These are phyloP conservation scores for Vesta saturnalis DNA, from an alignment of 2,888 invertebrate species.

Conservation along the genomic window DNA sequence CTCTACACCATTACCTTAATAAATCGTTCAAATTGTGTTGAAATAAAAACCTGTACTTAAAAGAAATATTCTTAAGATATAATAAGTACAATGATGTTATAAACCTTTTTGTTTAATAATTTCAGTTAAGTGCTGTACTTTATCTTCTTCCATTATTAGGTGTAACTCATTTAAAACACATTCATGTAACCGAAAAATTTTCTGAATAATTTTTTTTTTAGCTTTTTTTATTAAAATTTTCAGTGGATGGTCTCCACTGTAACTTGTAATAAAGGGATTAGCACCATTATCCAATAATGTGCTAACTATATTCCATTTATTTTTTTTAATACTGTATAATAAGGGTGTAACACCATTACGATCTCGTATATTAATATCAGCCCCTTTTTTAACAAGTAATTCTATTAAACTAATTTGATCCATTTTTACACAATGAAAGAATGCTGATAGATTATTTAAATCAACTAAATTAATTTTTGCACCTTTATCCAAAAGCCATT, in stretches of 20 bases:
- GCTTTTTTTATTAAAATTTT: constrained; percentile 18
- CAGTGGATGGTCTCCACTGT: constrained; percentile 12
- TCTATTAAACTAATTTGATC: constrained; percentile 13
- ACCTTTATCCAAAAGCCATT: constrained; percentile 15
- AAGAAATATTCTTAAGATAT: too few species aligned
- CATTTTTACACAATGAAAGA: constrained; percentile 23
- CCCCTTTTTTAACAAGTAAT: constrained; percentile 15
- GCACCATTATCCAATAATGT: constrained; percentile 19
- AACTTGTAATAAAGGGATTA: constrained; percentile 19
- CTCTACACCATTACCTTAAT: too few species aligned
- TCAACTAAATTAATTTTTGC: constrained; percentile 20
- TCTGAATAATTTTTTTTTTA: constrained; percentile 10
- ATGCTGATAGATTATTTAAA: constrained; percentile 20
- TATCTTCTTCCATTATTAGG: too few species aligned
- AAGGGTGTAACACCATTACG: constrained; percentile 23
- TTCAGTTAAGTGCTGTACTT: too few species aligned
- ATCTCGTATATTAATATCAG: constrained; percentile 24
- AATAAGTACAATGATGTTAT: too few species aligned
- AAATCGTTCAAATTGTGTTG: too few species aligned
- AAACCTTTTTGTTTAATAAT: too few species aligned
- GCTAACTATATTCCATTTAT: not conserved
- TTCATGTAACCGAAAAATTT: too few species aligned
- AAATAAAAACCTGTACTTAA: too few species aligned
- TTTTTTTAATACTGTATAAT: constrained; percentile 18
- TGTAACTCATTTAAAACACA: too few species aligned